Evolutionary conservation across 2,888 invertebrate species (phyloP).

Genomic region (Euplexia lucipara): DNA sequence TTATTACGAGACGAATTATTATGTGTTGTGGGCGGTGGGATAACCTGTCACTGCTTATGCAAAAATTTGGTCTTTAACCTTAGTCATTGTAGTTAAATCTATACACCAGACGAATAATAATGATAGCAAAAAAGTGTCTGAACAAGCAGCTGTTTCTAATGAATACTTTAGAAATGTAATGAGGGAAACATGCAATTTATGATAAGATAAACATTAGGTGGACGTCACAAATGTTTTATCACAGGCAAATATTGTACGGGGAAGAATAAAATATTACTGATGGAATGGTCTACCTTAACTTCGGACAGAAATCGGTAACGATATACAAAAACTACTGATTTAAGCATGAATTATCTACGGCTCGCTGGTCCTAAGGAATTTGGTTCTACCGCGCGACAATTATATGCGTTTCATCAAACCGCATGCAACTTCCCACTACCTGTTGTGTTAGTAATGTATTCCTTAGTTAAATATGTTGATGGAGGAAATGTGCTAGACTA

Average conservation of each 20-base stretch:
- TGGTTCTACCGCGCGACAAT: slow-evolving; percentile 78
- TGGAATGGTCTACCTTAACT: background rate
- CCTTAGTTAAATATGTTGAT: slow-evolving; percentile 39
- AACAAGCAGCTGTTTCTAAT: background rate
- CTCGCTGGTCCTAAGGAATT: slow-evolving; percentile 77
- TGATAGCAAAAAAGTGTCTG: background rate
- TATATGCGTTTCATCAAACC: slow-evolving; percentile 80
- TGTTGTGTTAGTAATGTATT: slow-evolving; percentile 61
- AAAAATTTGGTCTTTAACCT: slow-evolving; percentile 42
- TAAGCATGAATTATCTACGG: slow-evolving; percentile 80
- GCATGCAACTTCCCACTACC: slow-evolving; percentile 79
- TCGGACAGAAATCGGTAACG: slow-evolving; percentile 31
- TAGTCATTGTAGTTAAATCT: slow-evolving; percentile 23
- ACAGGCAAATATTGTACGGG: background rate
- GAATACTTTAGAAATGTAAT: background rate
- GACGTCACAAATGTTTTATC: background rate
- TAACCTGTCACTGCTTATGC: slow-evolving; percentile 41
- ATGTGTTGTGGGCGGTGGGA: slow-evolving; percentile 47
- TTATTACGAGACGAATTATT: slow-evolving; percentile 41
- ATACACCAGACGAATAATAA: background rate
- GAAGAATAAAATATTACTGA: background rate
- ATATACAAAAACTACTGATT: slow-evolving; percentile 51
- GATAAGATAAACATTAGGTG: background rate
- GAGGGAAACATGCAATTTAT: background rate
- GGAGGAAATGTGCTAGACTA: slow-evolving; percentile 37